Evolutionary conservation across 2,113 vertebrate genomes (phyloP).

Genomic region (Delphinapterus leucas): DNA sequence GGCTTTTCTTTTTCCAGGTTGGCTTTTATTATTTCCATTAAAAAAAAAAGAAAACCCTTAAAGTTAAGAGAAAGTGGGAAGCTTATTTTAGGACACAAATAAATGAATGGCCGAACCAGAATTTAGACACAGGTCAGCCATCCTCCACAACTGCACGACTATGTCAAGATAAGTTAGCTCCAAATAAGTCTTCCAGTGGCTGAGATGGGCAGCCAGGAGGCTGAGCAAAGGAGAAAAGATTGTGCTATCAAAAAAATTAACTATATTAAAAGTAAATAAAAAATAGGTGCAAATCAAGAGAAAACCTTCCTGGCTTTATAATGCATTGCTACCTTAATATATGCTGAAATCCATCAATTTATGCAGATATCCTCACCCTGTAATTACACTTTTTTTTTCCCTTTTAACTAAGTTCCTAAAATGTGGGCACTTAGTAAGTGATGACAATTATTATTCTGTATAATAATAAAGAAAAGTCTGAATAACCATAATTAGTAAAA

Average conservation of each 20-base stretch:
- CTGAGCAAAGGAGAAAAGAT: constrained; percentile 8
- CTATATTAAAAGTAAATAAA: constrained; percentile 45
- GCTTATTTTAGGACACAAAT: background rate
- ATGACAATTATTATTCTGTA: constrained; percentile 62
- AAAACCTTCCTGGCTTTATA: constrained; percentile 40
- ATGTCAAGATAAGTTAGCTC: background rate
- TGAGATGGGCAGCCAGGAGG: constrained; percentile 4
- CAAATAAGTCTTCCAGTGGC: background rate
- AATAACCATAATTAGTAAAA: constrained; percentile 67
- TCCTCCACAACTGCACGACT: background rate
- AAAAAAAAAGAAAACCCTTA: background rate
- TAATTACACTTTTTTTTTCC: constrained; percentile 56
- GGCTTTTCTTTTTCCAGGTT: background rate
- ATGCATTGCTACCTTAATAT: constrained; percentile 19
- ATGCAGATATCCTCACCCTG: constrained; percentile 52
- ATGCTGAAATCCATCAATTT: constrained; percentile 62
- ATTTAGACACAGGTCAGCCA: background rate
- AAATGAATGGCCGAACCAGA: background rate
- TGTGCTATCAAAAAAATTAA: constrained; percentile 41
- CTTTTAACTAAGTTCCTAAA: constrained; percentile 56
- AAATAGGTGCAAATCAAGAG: constrained; percentile 39
- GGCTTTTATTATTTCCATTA: background rate
- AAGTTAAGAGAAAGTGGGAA: background rate
- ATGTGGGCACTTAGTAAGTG: constrained; percentile 66
- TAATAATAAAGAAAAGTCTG: constrained; percentile 63